phyloP scores from a whole-genome alignment of 2,113 vertebrate genomes.

The Albula goreensis region DNA sequence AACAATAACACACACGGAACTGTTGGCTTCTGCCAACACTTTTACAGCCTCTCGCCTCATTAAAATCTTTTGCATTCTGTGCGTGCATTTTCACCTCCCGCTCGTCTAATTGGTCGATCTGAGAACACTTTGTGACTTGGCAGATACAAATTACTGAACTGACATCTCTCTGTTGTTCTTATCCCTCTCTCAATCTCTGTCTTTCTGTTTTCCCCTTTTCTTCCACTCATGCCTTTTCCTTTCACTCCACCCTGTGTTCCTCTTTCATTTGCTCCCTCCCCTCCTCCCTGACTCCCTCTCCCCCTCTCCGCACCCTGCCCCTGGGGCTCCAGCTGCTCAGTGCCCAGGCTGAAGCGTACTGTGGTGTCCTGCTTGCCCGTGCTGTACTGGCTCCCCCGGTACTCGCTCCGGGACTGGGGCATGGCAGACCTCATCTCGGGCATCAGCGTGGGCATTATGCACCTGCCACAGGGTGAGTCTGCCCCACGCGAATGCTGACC shows the following conservation, averaged over 20 bases:
- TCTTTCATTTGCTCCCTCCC: neutral
- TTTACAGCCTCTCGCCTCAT: neutral
- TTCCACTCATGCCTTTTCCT: neutral
- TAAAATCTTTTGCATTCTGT: neutral
- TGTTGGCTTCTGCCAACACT: neutral
- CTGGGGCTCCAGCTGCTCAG: constrained; percentile 68
- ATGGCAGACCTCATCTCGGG: constrained; percentile 85
- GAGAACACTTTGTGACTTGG: too few relatives aligned
- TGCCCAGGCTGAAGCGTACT: constrained; percentile 64
- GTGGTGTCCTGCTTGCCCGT: constrained; percentile 77
- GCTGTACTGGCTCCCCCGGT: constrained; percentile 86
- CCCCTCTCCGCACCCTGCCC: neutral
- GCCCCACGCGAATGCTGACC: neutral
- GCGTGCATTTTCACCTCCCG: neutral
- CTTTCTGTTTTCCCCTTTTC: neutral
- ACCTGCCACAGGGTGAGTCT: constrained; percentile 88
- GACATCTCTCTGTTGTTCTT: neutral
- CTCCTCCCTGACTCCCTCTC: neutral
- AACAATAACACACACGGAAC: neutral
- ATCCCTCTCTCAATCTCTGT: neutral
- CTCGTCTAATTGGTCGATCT: neutral
- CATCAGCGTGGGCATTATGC: constrained; percentile 96
- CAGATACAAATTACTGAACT: too few relatives aligned
- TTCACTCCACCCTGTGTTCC: neutral
- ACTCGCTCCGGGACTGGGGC: constrained; percentile 86